A percentile compares a stretch with the other conserved stretches of the same genome.
These are phyloP conservation scores for Helobdella robusta DNA, from an alignment of 2,888 invertebrate genomes.

Conservation along the genomic window DNA sequence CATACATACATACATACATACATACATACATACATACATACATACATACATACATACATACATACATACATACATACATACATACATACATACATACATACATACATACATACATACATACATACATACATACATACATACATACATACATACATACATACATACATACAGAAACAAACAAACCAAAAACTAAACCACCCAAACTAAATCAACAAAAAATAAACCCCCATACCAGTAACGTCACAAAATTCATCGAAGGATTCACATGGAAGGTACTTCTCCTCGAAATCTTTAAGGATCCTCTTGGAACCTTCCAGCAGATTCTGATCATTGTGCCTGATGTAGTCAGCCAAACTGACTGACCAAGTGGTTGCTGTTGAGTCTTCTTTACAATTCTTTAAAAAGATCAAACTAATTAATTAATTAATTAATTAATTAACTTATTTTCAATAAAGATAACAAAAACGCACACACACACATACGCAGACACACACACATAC, in stretches of 20 bases:
- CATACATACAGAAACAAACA: not conserved
- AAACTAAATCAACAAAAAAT: not conserved
- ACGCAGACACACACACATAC: too few relatives aligned
- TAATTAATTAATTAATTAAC: too few relatives aligned
- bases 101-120: conserved; percentile 9
- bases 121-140: not conserved
- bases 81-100: conserved; percentile 9
- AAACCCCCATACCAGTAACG: conserved; percentile 61
- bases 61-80: conserved; percentile 9
- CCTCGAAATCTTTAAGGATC: conserved; percentile 69
- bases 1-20: conserved; percentile 9
- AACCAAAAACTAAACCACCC: not conserved
- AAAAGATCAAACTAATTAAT: too few relatives aligned
- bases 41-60: conserved; percentile 9
- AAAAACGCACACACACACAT: too few relatives aligned
- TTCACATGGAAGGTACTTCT: conserved; percentile 78
- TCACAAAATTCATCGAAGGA: conserved; percentile 86
- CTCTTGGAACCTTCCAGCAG: conserved; percentile 78
- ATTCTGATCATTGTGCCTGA: conserved; percentile 82
- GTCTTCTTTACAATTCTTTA: too few relatives aligned
- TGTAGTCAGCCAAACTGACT: conserved; percentile 75
- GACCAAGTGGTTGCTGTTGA: too few relatives aligned
- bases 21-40: conserved; percentile 9
- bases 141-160: not conserved
- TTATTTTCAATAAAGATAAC: too few relatives aligned